Evolutionary conservation across 2,888 invertebrate species (phyloP).

Genomic region (Lithosia quadra): DNA sequence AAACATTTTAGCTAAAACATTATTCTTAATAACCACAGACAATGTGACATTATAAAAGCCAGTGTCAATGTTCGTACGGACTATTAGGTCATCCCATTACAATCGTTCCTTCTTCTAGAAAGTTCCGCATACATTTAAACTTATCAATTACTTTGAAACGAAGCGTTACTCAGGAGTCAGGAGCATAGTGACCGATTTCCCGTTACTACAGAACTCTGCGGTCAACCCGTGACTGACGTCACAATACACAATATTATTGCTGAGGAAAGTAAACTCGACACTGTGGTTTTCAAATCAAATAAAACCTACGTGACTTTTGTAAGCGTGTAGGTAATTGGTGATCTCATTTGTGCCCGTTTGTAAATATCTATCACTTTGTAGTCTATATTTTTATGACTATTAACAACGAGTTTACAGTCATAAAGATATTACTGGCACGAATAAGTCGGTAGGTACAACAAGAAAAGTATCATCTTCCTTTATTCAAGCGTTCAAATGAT

Average conservation of each 20-base stretch:
- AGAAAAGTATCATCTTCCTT: background rate
- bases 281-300: constrained; percentile 4
- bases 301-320: background rate
- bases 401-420: background rate
- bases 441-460: background rate
- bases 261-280: constrained; percentile 22
- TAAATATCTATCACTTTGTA: background rate
- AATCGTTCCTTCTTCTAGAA: constrained; percentile 4
- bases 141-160: constrained; percentile 6
- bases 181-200: constrained; percentile 20
- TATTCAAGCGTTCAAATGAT: background rate
- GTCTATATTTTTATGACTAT: background rate
- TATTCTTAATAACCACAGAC: too few species aligned
- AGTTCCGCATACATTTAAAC: background rate
- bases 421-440: background rate
- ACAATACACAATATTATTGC: constrained; percentile 18
- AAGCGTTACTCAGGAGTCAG: constrained; percentile 16
- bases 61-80: background rate
- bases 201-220: constrained; percentile 15
- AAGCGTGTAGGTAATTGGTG: background rate
- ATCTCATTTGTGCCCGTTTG: background rate
- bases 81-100: background rate
- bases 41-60: background rate
- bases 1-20: too few species aligned
- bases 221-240: constrained; percentile 28